phyloP scores from a whole-genome alignment of 2,888 invertebrate species.

The Embidobia sp. region DNA sequence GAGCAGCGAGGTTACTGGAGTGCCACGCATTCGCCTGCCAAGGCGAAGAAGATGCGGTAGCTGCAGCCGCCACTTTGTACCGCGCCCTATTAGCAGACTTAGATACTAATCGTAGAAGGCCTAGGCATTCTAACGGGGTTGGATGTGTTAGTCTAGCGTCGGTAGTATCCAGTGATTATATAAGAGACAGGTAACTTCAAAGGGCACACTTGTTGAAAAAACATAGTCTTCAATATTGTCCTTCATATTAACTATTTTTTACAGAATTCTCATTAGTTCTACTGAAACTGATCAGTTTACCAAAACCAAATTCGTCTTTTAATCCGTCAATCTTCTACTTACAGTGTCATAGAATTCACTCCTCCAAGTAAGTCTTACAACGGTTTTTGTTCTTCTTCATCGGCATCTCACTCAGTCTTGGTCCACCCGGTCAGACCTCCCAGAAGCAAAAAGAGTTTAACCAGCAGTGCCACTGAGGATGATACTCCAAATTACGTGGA shows the following conservation, averaged over 20 bases:
- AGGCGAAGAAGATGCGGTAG: constrained; percentile 94
- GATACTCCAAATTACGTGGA: constrained; percentile 49
- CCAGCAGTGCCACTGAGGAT: constrained; percentile 76
- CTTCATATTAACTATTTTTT: too few species aligned
- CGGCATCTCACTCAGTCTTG: constrained; percentile 58
- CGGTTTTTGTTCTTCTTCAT: constrained; percentile 67
- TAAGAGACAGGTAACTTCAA: constrained; percentile 56
- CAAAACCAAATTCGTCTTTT: too few species aligned
- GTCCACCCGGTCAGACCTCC: constrained; percentile 86
- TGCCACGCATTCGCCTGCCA: constrained; percentile 96
- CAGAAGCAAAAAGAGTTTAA: constrained; percentile 87
- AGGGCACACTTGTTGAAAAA: too few species aligned
- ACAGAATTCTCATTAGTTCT: too few species aligned
- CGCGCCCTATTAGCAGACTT: constrained; percentile 89
- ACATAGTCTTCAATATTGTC: too few species aligned
- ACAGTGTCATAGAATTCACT: constrained; percentile 65
- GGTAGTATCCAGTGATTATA: constrained; percentile 73
- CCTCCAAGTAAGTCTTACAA: constrained; percentile 67
- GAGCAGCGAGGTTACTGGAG: constrained; percentile 90
- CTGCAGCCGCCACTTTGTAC: constrained; percentile 94
- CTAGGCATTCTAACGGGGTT: constrained; percentile 88
- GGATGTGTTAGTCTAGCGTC: constrained; percentile 89
- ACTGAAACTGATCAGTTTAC: too few species aligned
- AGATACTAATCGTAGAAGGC: constrained; percentile 83
- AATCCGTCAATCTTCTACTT: background rate